phyloP scores from a whole-genome alignment of 2,113 vertebrate genomes.

The Danionella cerebrum region DNA sequence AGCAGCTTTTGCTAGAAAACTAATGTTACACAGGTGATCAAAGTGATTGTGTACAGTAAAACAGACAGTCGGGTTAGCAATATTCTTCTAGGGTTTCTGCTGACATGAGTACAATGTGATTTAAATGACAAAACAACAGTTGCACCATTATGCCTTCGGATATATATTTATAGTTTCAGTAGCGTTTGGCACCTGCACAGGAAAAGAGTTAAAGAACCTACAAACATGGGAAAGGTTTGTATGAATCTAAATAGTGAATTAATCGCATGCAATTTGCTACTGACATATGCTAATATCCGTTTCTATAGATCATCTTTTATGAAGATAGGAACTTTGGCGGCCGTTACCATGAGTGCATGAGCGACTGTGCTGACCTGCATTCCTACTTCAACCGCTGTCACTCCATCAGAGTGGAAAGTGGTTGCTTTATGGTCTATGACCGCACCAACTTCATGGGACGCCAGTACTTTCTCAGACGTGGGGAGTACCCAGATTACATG shows the following conservation, averaged over 20 bases:
- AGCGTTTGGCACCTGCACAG: background rate
- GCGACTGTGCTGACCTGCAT: slow-evolving; percentile 47
- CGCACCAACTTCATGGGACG: slow-evolving; percentile 40
- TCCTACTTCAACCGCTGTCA: slow-evolving; percentile 40
- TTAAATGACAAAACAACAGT: slow-evolving; percentile 48
- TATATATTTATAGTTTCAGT: slow-evolving; percentile 41
- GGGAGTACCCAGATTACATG: slow-evolving; percentile 46
- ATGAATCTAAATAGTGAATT: background rate
- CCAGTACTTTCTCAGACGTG: slow-evolving; percentile 42
- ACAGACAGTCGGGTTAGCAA: slow-evolving; percentile 33
- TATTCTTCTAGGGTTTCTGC: slow-evolving; percentile 52
- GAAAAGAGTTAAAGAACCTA: background rate
- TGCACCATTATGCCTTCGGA: slow-evolving; percentile 7
- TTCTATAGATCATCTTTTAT: slow-evolving; percentile 48
- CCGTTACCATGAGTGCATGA: slow-evolving; percentile 37
- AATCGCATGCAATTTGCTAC: background rate
- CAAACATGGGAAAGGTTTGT: slow-evolving; percentile 11
- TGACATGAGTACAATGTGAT: slow-evolving; percentile 46
- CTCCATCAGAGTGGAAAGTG: slow-evolving; percentile 45
- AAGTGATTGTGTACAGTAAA: slow-evolving; percentile 18
- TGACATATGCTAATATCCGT: background rate
- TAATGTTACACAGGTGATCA: slow-evolving; percentile 7
- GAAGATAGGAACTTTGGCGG: slow-evolving; percentile 44
- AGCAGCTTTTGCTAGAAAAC: slow-evolving; percentile 49
- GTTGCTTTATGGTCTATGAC: slow-evolving; percentile 49